phyloP scores from a whole-genome alignment of 2,113 vertebrate genomes.

The Rhineura floridana region DNA sequence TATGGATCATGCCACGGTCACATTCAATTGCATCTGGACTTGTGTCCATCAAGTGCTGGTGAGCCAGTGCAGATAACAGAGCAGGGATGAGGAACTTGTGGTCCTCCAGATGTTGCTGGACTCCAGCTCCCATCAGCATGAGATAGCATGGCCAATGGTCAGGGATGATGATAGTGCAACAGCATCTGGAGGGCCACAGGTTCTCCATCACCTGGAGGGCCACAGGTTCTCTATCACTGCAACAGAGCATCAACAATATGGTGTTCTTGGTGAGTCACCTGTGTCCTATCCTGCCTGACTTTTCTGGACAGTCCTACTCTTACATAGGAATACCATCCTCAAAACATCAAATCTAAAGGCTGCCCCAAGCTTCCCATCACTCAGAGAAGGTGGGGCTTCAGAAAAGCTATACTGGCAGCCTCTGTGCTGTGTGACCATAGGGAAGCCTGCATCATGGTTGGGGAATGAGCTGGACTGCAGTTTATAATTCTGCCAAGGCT shows the following conservation, averaged over 20 bases:
- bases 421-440: not conserved
- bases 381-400: not conserved
- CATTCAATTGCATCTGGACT: not conserved
- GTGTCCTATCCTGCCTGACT: not conserved
- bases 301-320: not conserved
- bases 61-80: not conserved
- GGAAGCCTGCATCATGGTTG: not conserved
- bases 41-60: not conserved
- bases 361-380: not conserved
- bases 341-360: not conserved
- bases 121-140: not conserved
- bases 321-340: not conserved
- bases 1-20: not conserved
- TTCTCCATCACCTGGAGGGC: not conserved
- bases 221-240: not conserved
- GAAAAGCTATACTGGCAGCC: not conserved
- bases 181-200: not conserved
- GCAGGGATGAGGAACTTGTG: not conserved
- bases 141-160: not conserved
- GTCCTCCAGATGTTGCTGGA: not conserved
- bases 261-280: not conserved
- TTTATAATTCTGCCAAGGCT: slow-evolving; percentile 33
- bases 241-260: not conserved
- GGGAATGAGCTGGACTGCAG: not conserved
- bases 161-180: not conserved